Evolutionary conservation across 2,113 vertebrate species (phyloP).

Genomic region (Orthochromis indermauri): DNA sequence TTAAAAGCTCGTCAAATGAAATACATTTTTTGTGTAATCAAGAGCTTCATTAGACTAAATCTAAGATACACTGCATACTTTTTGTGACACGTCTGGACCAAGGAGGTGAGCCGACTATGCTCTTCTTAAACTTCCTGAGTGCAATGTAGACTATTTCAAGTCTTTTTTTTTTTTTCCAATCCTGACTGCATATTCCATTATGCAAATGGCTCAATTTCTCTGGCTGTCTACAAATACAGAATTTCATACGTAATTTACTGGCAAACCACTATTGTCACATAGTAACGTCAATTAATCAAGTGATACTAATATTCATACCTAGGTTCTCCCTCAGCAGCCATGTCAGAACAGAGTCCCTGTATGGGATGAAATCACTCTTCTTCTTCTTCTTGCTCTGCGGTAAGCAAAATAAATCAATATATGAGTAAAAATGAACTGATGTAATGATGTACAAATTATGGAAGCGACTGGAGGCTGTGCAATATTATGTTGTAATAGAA

Average conservation of each 20-base stretch:
- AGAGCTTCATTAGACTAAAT: neutral
- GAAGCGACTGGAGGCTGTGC: neutral
- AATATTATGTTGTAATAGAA: neutral
- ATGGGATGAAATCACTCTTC: conserved; percentile 96
- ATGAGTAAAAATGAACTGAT: neutral
- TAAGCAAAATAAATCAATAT: neutral
- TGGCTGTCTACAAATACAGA: neutral
- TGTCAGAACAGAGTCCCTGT: conserved; percentile 95
- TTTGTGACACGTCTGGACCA: neutral
- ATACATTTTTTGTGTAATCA: neutral
- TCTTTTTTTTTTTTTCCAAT: neutral
- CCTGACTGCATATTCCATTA: neutral
- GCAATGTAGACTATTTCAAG: conserved; percentile 3
- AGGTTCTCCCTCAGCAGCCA: conserved; percentile 98
- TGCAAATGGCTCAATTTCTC: neutral
- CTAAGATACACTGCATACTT: neutral
- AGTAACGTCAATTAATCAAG: neutral
- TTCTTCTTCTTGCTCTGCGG: conserved; percentile 98
- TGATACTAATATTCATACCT: conserved; percentile 70
- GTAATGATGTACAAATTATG: neutral
- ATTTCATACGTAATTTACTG: neutral
- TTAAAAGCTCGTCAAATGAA: neutral
- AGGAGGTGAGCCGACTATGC: conserved; percentile 4
- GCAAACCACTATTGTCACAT: neutral
- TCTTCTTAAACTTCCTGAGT: conserved; percentile 25